Evolutionary conservation across 2,888 invertebrate genomes (phyloP).

Genomic region (Eudemis profundana): DNA sequence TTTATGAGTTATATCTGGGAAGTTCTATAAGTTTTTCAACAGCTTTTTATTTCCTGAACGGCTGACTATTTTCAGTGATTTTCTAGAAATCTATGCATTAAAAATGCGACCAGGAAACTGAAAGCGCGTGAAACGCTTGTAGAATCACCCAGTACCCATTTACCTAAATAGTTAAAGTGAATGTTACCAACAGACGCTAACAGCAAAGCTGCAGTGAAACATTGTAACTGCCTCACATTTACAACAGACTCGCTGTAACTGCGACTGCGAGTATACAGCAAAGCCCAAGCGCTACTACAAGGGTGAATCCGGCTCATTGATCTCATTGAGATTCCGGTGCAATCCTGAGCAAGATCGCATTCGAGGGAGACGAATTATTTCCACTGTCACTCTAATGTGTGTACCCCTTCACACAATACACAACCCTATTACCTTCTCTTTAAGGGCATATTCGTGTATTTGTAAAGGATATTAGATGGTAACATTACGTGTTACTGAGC

Average conservation of each 20-base stretch:
- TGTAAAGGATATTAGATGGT: conserved; percentile 43
- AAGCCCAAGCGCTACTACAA: conserved; percentile 14
- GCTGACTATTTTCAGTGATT: no score
- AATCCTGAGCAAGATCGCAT: conserved; percentile 54
- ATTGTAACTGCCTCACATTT: conserved; percentile 28
- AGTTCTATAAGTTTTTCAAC: no score
- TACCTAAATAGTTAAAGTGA: neutral
- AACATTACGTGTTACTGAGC: conserved; percentile 51
- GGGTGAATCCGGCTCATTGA: conserved; percentile 47
- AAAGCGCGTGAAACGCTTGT: no score
- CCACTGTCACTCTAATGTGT: conserved; percentile 48
- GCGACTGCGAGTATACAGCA: conserved; percentile 16
- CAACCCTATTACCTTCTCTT: conserved; percentile 36
- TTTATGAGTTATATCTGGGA: no score
- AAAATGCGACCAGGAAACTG: no score
- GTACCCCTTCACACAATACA: conserved; percentile 41
- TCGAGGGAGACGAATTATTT: conserved; percentile 51
- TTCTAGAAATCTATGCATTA: no score
- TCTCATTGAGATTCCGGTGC: conserved; percentile 54
- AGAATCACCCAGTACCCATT: no score
- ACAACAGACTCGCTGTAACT: conserved; percentile 21
- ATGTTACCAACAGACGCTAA: conserved; percentile 7
- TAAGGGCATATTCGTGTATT: conserved; percentile 44
- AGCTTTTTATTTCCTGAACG: no score
- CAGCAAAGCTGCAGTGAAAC: conserved; percentile 23